Conservation (phyloP, 92 coral and sea anemone genomes). For the Porites evermanni region DNA sequence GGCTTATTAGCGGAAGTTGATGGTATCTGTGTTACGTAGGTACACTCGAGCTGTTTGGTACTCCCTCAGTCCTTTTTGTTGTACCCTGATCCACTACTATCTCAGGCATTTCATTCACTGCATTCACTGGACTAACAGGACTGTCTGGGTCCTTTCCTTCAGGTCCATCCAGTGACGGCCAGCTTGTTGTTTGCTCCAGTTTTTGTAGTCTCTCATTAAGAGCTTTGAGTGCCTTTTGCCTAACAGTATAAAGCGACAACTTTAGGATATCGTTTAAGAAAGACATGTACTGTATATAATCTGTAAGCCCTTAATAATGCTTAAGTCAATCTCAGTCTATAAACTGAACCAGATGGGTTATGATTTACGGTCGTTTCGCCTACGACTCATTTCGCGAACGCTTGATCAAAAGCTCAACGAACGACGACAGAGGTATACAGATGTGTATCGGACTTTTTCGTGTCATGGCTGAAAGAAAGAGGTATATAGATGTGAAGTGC, state of each 20-base stretch:
- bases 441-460: no score
- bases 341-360: no score
- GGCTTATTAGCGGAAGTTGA: neutral
- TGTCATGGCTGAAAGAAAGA: no score
- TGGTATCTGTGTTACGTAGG: constrained; percentile 57
- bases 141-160: constrained; percentile 61
- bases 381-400: no score
- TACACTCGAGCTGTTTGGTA: constrained; percentile 57
- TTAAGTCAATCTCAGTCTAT: no score
- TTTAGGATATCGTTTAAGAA: no score
- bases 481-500: no score
- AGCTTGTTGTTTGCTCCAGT: constrained; percentile 88
- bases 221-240: constrained; percentile 98
- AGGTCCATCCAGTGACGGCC: constrained; percentile 95
- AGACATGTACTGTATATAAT: no score
- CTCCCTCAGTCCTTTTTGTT: constrained; percentile 56
- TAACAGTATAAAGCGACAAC: constrained; percentile 21
- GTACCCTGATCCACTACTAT: constrained; percentile 74
- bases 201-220: constrained; percentile 95
- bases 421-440: no score
- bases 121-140: constrained; percentile 57
- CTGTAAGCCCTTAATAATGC: no score
- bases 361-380: no score
- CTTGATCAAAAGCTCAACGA: no score
- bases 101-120: constrained; percentile 74